Evolutionary conservation across 92 coral and sea anemone genomes (phyloP), one percentile per base, ranked within the genome.

Genomic region (Nematostella vectensis): DNA sequence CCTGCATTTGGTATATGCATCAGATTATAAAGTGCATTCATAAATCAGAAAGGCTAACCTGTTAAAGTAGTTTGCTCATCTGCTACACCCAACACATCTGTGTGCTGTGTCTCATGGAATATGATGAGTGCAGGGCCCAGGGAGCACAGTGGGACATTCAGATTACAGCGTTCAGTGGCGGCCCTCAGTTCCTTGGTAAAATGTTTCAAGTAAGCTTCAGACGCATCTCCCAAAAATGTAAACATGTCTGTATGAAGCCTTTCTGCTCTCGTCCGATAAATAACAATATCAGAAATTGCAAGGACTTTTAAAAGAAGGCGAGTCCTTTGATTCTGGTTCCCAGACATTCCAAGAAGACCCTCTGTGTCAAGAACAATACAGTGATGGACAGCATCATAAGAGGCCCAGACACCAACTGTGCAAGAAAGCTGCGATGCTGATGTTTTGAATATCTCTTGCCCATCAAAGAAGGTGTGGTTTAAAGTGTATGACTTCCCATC

Each of bases 341-440:
- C 87, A 29, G 99, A 82, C 61, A 88, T 74, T 22, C 99, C 95
- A 47, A 93, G 67, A 31, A 93, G 83, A 1, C 99, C 98, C 50
- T 93, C 99, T 2, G 99, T 86, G 59, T 93, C 99, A 31, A 93
- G 70, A 28, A 93, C 59, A 28, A 93, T 57, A 1, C 76, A 64
- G 38, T 62, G 89, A 61, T 71, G 81, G 43, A 44, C 50, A 18
- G 64, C 67, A 54, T 93, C 88, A 59, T 93, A 93, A 2, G 99
- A 88, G 48, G 99, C 96, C 99, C 99, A 93, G 11, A 93, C 87
- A 18, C 99, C 99, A 8, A 82, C 88, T n/a, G 99, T 93, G 29
- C 99, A 93, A 0, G 99, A 93, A 17, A 79, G 71, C 78, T 86
- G 99, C 12, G 93, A 86, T 18, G 94, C 73, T 4, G 99, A 93